Conservation (phyloP, 1,140 invertebrate species). For the Scaptomyza graminum region DNA sequence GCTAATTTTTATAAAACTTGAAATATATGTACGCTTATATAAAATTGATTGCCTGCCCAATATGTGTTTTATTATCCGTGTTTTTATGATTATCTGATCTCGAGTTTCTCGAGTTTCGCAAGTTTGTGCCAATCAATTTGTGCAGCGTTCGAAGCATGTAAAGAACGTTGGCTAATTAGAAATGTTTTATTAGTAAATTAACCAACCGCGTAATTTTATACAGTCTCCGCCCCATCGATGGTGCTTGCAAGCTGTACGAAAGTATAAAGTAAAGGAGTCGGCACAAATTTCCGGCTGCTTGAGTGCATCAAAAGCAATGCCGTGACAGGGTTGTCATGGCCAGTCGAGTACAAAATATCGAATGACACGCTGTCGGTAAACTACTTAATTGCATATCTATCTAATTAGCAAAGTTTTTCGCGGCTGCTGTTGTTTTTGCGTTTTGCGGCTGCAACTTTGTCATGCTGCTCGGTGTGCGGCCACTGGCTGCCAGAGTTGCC, state of each 20-base stretch:
- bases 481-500: conserved; percentile 17
- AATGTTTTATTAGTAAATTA: conserved; percentile 41
- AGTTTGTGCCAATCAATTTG: conserved; percentile 31
- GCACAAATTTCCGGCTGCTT: conserved; percentile 44
- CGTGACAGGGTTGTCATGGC: conserved; percentile 27
- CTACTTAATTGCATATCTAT: conserved; percentile 75
- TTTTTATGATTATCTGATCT: neutral
- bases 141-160: conserved; percentile 24
- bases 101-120: conserved; percentile 15
- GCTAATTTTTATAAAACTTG: too few relatives aligned
- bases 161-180: conserved; percentile 41
- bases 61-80: too few relatives aligned
- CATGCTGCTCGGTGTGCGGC: too few relatives aligned
- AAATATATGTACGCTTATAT: too few relatives aligned
- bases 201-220: conserved; percentile 15
- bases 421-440: conserved; percentile 11
- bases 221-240: neutral
- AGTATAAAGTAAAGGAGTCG: conserved; percentile 12
- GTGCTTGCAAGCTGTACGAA: too few relatives aligned
- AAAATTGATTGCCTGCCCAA: too few relatives aligned
- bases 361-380: conserved; percentile 63
- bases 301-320: conserved; percentile 18
- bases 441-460: neutral
- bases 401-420: conserved; percentile 61
- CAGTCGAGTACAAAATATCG: conserved; percentile 54